Conservation (phyloP, 2,113 vertebrate genomes). For the Otocyon megalotis region DNA sequence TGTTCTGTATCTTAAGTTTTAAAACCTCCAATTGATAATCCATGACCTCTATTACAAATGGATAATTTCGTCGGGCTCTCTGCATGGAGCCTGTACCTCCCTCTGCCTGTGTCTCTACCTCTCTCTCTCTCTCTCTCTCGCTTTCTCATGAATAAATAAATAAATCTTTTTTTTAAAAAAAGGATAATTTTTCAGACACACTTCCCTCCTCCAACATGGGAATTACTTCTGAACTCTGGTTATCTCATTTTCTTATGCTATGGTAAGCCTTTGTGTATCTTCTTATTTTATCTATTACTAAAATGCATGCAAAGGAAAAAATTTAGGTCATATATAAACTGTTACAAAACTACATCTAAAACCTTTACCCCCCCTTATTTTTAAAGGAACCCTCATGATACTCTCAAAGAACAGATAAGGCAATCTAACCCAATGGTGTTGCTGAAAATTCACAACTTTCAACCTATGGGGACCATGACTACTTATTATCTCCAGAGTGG, state of each 20-base stretch:
- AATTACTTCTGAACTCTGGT: not conserved
- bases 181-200: slow-evolving; percentile 8
- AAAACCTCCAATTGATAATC: not conserved
- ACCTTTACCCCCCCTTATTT: slow-evolving; percentile 17
- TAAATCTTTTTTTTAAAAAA: not conserved
- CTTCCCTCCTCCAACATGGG: not conserved
- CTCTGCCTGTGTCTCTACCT: too few relatives aligned
- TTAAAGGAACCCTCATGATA: not conserved
- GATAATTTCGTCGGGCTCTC: not conserved
- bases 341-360: not conserved
- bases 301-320: not conserved
- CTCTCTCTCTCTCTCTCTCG: too few relatives aligned
- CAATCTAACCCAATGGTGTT: not conserved
- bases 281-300: slow-evolving; percentile 18
- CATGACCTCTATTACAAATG: not conserved
- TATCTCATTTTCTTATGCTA: slow-evolving; percentile 3
- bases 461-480: not conserved
- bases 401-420: slow-evolving; percentile 30
- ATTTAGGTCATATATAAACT: not conserved
- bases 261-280: slow-evolving; percentile 3
- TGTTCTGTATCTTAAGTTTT: not conserved
- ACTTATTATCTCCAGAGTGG: not conserved
- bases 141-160: too few relatives aligned
- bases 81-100: too few relatives aligned
- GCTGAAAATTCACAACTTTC: not conserved